Evolutionary conservation across 2,888 invertebrate genomes (phyloP), one percentile per base, ranked within the genome.

Genomic region (Temnothorax rugatulus): DNA sequence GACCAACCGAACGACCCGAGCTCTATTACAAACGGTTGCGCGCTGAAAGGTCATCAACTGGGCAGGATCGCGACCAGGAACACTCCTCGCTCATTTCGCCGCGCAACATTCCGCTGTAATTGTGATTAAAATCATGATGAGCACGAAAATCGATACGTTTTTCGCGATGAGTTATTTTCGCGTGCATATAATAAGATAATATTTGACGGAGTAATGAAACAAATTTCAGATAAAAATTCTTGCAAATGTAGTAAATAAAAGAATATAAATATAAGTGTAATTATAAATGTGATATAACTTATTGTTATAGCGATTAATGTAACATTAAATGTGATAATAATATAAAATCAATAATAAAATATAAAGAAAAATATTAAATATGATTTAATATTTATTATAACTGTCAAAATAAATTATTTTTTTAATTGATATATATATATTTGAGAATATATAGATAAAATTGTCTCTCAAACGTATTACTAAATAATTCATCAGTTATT

Each of bases 1-100:
- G 52, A 47, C 21, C 13, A 13, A 29, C 4, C 25, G 44, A 47
- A 41, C 4, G 34, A 29, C 64, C 59, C 9, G 29, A 50, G 52
- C 66, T 34, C 34, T 59, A 13, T 76, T 66, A 84, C 73, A 77
- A 85, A 83, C 69, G 73, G 64, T 87, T 76, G 81, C 66, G 29
- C 81, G 69, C 41, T 73, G 79, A 87, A 89, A 89, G 89, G 84
- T 89, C 87, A 82, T 87, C 82, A 84, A 84, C 84, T 85, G 82
- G 50, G 50, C 21, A 73, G 77, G 84, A 86, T 86, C 83, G 84
- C 87, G 59, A 63, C 18, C 50, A 15, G 69, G 41, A 83, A 69
- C 73, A 59, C 47, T 75, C 63, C 25, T 57, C 34, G 54, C 47
- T 25, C 38, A 64, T 66, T 61, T 38, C 8, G 21, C 34, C 21